phyloP scores from a whole-genome alignment of 2,113 vertebrate species.

The Tupaia chinensis region DNA sequence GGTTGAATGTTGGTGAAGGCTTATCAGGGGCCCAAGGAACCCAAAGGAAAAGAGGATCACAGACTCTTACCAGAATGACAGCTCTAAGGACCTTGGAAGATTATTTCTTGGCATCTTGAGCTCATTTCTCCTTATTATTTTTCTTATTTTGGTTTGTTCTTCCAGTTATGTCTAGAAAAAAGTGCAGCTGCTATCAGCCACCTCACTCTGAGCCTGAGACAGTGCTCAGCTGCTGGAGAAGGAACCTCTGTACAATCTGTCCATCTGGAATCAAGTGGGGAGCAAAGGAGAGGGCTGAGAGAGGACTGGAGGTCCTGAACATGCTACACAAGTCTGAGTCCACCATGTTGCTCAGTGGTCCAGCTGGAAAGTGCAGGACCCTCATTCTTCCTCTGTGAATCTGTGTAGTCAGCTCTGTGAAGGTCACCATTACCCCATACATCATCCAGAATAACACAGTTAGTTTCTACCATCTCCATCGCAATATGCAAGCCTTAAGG shows the following conservation, averaged over 20 bases:
- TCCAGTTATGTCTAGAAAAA: neutral
- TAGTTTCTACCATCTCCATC: neutral
- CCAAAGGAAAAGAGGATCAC: no score
- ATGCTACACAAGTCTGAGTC: no score
- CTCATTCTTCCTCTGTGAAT: neutral
- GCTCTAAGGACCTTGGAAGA: neutral
- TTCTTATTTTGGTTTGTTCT: neutral
- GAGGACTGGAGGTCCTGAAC: no score
- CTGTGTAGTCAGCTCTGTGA: neutral
- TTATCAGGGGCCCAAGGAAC: neutral
- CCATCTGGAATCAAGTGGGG: no score
- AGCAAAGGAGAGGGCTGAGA: neutral
- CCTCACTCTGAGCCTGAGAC: neutral
- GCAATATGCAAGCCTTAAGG: neutral
- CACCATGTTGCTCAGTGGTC: rapidly evolving
- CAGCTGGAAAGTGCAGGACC: rapidly evolving
- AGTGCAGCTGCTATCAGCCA: rapidly evolving
- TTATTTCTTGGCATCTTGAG: neutral
- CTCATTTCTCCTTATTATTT: neutral
- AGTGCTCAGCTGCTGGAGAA: rapidly evolving
- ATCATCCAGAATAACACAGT: no score
- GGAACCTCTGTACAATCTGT: neutral
- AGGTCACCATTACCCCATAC: neutral
- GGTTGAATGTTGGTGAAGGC: neutral
- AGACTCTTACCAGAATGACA: neutral